Evolutionary conservation across 1,140 invertebrate species (phyloP), one percentile per base, ranked within the genome.

Genomic region (Drosophila pallidifrons): DNA sequence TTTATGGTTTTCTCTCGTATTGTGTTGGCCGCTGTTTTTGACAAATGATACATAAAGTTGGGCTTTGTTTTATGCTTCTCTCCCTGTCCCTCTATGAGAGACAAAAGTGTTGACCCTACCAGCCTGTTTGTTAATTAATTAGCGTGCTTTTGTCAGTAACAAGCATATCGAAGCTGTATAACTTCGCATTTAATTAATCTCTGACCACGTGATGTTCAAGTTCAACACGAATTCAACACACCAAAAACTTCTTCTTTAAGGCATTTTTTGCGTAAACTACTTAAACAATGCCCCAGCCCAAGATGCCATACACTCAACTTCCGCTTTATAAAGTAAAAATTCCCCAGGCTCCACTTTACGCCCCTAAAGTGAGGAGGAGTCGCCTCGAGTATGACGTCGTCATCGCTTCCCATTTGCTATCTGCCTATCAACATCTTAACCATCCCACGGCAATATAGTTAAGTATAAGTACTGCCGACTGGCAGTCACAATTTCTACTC

Each of bases 121-220:
- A 68, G 59, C 49, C 16, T 71, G 76, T 79, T 75, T 61, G 63
- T 63, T 77, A 89, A 89, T 85, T 89, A 89, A 89, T 89, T 89
- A 89, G 72, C 10, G 20, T 38, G 73, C 38, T 66, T 83, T 75
- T 80, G 79, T 88, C 69, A 69, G 43, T 28, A 16, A 57, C 25
- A 64, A 65, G 35, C 52, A 16, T 70, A 67, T 63, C 60, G 66
- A 79, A 64, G 70, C 70, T 73, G 75, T 59, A 49, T 11, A 69
- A 60, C 65, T 58, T 88, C 51, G 79, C 80, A 70, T 83, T 83
- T 83, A 86, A 86, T 86, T 86, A 86, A 88, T 87, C 71, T 60
- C 65, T 65, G 46, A 47, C 66, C 61, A 73, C 67, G 63, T 81
- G 65, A 49, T 38, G 16, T 45, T 60, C 38, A 52, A 52, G 13